Percentiles rank a stretch among this genome's conserved stretches.
Evolutionary conservation across 2,113 vertebrate species (phyloP).

Genomic region (Dolichallabes microphthalmus): DNA sequence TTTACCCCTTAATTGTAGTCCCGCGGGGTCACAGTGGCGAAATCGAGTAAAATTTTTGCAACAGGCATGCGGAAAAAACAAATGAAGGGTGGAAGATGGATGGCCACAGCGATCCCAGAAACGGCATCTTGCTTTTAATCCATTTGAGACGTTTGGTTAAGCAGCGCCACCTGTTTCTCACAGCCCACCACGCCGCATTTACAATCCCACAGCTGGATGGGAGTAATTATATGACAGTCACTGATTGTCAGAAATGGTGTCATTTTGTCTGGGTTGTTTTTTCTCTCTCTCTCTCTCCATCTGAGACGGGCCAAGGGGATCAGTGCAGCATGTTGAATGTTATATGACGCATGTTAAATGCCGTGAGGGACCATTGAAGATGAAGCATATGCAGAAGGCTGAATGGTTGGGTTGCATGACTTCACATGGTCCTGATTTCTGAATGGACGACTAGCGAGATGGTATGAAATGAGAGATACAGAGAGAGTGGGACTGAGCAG

Average conservation of each 20-base stretch:
- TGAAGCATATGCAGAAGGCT: not conserved
- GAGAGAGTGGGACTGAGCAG: not conserved
- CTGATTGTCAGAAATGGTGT: slow-evolving; percentile 32
- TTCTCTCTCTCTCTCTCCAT: not conserved
- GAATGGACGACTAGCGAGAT: slow-evolving; percentile 18
- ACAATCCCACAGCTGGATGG: slow-evolving; percentile 33
- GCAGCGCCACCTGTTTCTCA: slow-evolving; percentile 47
- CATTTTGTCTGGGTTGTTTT: not conserved
- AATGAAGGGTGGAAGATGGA: slow-evolving; percentile 6
- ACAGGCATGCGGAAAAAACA: not conserved
- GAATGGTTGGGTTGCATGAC: not conserved
- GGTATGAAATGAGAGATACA: not conserved
- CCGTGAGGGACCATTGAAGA: slow-evolving; percentile 14
- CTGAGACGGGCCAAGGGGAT: not conserved
- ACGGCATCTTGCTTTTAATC: slow-evolving; percentile 29
- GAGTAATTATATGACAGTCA: slow-evolving; percentile 38
- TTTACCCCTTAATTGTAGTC: slow-evolving; percentile 56
- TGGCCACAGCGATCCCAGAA: slow-evolving; percentile 9
- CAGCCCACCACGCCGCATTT: not conserved
- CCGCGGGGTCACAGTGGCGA: slow-evolving; percentile 45
- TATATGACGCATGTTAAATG: not conserved
- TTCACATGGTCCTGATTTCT: slow-evolving; percentile 1
- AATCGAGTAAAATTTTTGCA: slow-evolving; percentile 15
- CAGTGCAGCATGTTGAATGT: slow-evolving; percentile 3
- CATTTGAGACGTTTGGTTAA: slow-evolving; percentile 41